Evolutionary conservation across 2,888 invertebrate genomes (phyloP).

Genomic region (Morpho deidamia): DNA sequence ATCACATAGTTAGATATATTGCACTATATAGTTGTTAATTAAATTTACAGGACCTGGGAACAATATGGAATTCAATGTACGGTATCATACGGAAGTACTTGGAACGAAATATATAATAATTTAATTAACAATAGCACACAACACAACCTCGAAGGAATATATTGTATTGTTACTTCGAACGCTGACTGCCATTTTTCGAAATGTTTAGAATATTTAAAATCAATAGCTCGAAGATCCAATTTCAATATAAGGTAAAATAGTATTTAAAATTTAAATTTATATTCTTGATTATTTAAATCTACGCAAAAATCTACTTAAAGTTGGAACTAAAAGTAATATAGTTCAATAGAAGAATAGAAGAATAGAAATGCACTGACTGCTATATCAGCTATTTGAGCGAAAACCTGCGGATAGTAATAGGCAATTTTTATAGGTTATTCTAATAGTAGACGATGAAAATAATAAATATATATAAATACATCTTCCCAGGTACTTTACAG

Average conservation of each 20-base stretch:
- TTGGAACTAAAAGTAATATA: no score
- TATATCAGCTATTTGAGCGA: no score
- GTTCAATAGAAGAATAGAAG: no score
- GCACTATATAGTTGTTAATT: no score
- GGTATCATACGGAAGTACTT: conserved; percentile 1
- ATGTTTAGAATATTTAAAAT: conserved; percentile 7
- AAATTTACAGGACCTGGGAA: conserved; percentile 9
- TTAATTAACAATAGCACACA: neutral
- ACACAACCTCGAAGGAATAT: conserved; percentile 6
- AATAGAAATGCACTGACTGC: no score
- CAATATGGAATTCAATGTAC: conserved; percentile 5
- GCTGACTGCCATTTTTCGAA: neutral
- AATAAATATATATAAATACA: neutral
- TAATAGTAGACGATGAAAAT: no score
- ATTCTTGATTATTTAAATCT: neutral
- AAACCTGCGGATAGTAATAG: no score
- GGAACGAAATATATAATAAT: neutral
- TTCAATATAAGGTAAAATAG: conserved; percentile 3
- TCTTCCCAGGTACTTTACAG: conserved; percentile 11
- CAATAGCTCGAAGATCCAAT: neutral
- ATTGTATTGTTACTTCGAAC: conserved; percentile 1
- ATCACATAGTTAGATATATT: no score
- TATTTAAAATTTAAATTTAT: neutral
- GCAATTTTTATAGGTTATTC: no score
- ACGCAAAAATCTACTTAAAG: neutral